phyloP scores from a whole-genome alignment of 1,140 invertebrate genomes.

The Drosophila kohkoa region DNA sequence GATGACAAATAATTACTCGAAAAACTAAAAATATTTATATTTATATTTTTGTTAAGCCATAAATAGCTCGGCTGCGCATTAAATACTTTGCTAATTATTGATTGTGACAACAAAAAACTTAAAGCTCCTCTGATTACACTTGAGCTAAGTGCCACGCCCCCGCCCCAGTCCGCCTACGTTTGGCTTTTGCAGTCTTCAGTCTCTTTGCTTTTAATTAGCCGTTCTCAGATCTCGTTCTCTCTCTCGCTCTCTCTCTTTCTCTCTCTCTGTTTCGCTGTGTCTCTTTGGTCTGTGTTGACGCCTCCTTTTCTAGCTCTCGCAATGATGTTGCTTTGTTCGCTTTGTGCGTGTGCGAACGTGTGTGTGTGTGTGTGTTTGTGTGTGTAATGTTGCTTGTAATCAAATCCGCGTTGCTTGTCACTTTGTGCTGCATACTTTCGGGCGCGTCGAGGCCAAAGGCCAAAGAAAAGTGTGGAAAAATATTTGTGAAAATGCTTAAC shows the following conservation, averaged over 20 bases:
- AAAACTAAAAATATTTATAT: no score
- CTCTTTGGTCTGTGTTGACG: not conserved
- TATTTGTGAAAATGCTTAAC: slow-evolving; percentile 78
- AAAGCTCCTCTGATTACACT: slow-evolving; percentile 50
- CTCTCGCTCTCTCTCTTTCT: not conserved
- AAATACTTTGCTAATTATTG: slow-evolving; percentile 21
- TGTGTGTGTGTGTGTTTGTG: slow-evolving; percentile 10
- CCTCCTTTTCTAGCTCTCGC: slow-evolving; percentile 28
- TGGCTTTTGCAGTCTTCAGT: slow-evolving; percentile 67
- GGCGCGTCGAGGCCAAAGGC: slow-evolving; percentile 40
- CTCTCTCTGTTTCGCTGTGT: slow-evolving; percentile 3
- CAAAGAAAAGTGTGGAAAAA: slow-evolving; percentile 69
- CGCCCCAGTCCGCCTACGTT: not conserved
- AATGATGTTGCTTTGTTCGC: slow-evolving; percentile 16
- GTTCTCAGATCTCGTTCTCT: slow-evolving; percentile 13
- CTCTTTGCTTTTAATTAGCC: slow-evolving; percentile 83
- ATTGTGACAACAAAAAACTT: slow-evolving; percentile 19
- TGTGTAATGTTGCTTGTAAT: slow-evolving; percentile 55
- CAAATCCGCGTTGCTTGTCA: slow-evolving; percentile 75
- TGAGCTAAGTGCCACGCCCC: slow-evolving; percentile 40
- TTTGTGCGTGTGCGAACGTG: slow-evolving; percentile 2
- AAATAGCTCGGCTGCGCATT: not conserved
- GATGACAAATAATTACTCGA: no score
- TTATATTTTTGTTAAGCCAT: not conserved
- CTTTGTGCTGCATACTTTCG: slow-evolving; percentile 64